phyloP scores from a whole-genome alignment of 2,797 vertebrate species.

The Decapterus maruadsi region DNA sequence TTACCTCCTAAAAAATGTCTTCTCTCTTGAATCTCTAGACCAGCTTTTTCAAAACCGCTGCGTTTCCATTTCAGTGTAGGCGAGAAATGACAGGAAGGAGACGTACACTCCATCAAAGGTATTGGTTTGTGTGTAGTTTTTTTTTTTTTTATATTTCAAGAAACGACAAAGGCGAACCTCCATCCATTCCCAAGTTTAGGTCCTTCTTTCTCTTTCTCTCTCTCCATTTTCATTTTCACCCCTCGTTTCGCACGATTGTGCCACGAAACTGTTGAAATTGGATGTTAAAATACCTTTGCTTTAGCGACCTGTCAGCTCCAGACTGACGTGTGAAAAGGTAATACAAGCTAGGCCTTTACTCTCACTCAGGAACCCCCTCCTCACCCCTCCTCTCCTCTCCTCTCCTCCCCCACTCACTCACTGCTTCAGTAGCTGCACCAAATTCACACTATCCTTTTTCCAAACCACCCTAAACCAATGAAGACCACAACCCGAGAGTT shows the following conservation, averaged over 20 bases:
- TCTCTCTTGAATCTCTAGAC: background rate
- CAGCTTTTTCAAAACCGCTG: background rate
- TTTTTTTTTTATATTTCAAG: background rate
- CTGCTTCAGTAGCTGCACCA: conserved; percentile 35
- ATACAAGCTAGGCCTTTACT: conserved; percentile 62
- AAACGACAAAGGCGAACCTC: conserved; percentile 28
- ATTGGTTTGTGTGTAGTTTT: background rate
- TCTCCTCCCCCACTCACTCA: background rate
- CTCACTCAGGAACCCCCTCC: conserved; percentile 22
- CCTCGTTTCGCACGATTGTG: conserved; percentile 58
- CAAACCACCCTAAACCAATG: conserved; percentile 26
- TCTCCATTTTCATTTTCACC: conserved; percentile 65
- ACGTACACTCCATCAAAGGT: conserved; percentile 8
- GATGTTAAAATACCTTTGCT: conserved; percentile 79
- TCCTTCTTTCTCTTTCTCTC: conserved; percentile 18
- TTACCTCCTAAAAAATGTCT: background rate
- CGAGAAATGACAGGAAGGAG: conserved; percentile 44
- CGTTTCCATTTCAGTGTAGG: background rate
- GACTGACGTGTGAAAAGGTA: conserved; percentile 80
- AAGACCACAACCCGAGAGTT: conserved; percentile 33
- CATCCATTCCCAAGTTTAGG: conserved; percentile 49
- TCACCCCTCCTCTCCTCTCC: background rate
- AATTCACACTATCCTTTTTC: conserved; percentile 58
- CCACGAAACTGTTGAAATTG: conserved; percentile 76
- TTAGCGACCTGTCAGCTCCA: conserved; percentile 78